Base-by-base conservation (phyloP, 2,113 vertebrate species). In the Sterna hirundo region DNA sequence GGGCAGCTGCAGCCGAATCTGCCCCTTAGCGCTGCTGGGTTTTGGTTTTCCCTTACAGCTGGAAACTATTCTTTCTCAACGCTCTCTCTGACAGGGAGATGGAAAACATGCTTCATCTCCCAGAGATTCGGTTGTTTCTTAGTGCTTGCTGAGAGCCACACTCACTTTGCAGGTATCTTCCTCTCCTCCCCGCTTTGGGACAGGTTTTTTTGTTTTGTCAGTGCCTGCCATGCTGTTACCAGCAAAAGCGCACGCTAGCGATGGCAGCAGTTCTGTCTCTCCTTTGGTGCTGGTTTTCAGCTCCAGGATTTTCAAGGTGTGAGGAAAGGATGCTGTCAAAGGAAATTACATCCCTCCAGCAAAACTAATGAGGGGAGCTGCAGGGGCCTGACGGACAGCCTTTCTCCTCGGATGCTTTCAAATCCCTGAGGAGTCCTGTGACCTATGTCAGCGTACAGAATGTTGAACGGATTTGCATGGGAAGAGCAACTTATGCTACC, bases 101-200 rank as follows among this genome's bases (percentile, higher is more conserved):
- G 72, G 51, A 74, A 78, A 42, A 16, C 7, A 40, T 1, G 2
- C 14, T n/a, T 88, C 22, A 10, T 47, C 18, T 93, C 88, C 40
- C 0, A 0, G 18, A 76, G 52, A 21, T 51, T 42, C 2, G 1
- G 34, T 25, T 51, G 22, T 34, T 80, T 57, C 64, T 47, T 29
- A 25, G 44, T 17, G n/a, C 21, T 77, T 61, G n/a, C 38, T 42
- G 62, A 76, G 57, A 76, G 71, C 38, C 16, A 19, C 0, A 0
- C 25, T 78, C 0, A 0, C 26, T 93, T 36, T 87, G 22, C 60
- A 70, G 46, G 20, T 38, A 27, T 42, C 36, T 22, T 52, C 5
- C 18, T 34, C 36, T 91, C 34, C n/a, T 49, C 16, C 34, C 44
- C 2, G 3, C 54, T 80, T 69, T 76, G 70, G 55, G 79, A 77